Evolutionary conservation across 2,797 vertebrate species (phyloP), one percentile per base, ranked within the genome.

Genomic region (Trematomus bernacchii): DNA sequence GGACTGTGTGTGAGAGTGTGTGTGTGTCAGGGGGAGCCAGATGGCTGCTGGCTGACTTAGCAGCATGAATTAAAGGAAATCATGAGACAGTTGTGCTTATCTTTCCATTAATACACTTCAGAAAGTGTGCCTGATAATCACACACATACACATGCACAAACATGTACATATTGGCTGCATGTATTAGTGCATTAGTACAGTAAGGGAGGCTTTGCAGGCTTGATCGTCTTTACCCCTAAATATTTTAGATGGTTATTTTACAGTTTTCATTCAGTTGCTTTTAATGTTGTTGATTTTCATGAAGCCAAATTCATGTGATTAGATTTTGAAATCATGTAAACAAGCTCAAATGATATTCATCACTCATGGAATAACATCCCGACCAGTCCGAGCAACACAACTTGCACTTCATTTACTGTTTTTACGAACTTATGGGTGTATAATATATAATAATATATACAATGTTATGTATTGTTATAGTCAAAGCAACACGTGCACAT

Each of bases 41-140:
- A 91, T 91, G 86, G 89, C 85, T 85, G 82, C 71, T 51, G 75
- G 84, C 86, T 84, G 82, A 84, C 68, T 73, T 76, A 77, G 68
- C 67, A 87, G 66, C 65, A 76, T 74, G 65, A 86, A 87, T 87
- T 76, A 87, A 84, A 89, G 43, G 54, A 79, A 88, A 88, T 86
- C 63, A 76, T 77, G 76, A 77, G 79, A 83, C 80, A 85, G 75
- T 88, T 87, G 61, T 80, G 80, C 81, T 89, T 83, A 86, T 87
- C 79, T 73, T 77, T 79, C 85, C 76, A 82, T 80, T 85, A 83
- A 86, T 75, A 70, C 68, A 77, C 42, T 77, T 73, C 47, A 72
- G 60, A 87, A 51, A 50, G 68, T 77, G 66, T 14, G 51, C 30
- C 43, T 50, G 37, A 37, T 37, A 67, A 48, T 57, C 4, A 1